phyloP scores from a whole-genome alignment of 2,113 vertebrate genomes.

The Neogobius melanostomus region DNA sequence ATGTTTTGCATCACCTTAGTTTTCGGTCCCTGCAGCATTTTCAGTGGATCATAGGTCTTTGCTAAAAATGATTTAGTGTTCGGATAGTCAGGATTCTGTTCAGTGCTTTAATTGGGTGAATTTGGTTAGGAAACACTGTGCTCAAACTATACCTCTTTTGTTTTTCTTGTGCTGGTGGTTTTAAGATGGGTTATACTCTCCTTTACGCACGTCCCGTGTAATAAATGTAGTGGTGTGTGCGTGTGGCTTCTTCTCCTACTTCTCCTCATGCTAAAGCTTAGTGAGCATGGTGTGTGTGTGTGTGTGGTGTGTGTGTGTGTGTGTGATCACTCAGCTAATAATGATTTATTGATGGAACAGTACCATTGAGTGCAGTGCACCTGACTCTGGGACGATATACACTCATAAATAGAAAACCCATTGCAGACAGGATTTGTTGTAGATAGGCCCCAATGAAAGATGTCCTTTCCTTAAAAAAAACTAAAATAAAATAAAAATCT shows the following conservation, averaged over 20 bases:
- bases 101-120: too few species aligned
- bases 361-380: slow-evolving; percentile 11
- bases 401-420: slow-evolving; percentile 51
- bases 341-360: slow-evolving; percentile 34
- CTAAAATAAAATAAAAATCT: slow-evolving; percentile 40
- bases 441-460: slow-evolving; percentile 41
- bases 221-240: background rate
- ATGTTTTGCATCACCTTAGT: too few species aligned
- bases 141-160: too few species aligned
- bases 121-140: too few species aligned
- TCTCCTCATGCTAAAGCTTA: slow-evolving; percentile 11
- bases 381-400: slow-evolving; percentile 30
- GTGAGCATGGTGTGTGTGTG: background rate
- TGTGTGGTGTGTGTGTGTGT: background rate
- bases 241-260: background rate
- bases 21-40: too few species aligned
- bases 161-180: background rate
- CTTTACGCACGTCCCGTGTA: background rate
- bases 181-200: background rate
- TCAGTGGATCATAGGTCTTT: too few species aligned
- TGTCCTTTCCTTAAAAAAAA: slow-evolving; percentile 17
- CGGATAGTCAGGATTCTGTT: too few species aligned
- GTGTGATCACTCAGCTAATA: slow-evolving; percentile 47
- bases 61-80: too few species aligned
- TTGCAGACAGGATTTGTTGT: slow-evolving; percentile 23